Conservation (phyloP, 2,888 invertebrate species). For the Drosophila mimetica region DNA sequence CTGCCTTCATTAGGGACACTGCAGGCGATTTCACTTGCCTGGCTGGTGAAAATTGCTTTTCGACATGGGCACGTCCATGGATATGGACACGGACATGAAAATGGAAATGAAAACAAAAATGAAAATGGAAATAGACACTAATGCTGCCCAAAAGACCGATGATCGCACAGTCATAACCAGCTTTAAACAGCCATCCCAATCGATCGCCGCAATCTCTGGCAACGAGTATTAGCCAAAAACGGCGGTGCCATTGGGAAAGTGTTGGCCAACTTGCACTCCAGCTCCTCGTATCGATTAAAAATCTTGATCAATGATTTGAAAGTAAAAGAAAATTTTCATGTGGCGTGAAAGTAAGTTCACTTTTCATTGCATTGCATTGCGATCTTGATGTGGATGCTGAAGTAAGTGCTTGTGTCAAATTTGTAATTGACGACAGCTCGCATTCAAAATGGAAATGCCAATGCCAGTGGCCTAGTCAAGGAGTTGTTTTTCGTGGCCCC, state of each 20-base stretch:
- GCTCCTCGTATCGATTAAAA: slow-evolving; percentile 56
- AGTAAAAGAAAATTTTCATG: slow-evolving; percentile 54
- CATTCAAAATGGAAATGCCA: slow-evolving; percentile 29
- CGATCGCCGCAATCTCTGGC: slow-evolving; percentile 13
- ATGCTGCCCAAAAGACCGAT: slow-evolving; percentile 28
- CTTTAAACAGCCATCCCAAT: slow-evolving; percentile 17
- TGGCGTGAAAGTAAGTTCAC: slow-evolving; percentile 68
- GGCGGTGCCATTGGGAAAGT: slow-evolving; percentile 64
- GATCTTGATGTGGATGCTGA: slow-evolving; percentile 36
- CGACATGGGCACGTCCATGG: slow-evolving; percentile 30
- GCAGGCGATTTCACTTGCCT: slow-evolving; percentile 61
- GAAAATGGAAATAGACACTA: slow-evolving; percentile 13
- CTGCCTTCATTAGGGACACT: slow-evolving; percentile 59
- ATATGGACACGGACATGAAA: slow-evolving; percentile 8
- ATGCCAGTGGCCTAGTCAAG: slow-evolving; percentile 31
- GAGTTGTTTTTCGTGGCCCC: slow-evolving; percentile 23
- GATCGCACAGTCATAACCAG: slow-evolving; percentile 32
- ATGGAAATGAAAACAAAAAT: slow-evolving; percentile 11
- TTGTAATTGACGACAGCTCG: slow-evolving; percentile 60
- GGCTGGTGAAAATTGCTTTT: slow-evolving; percentile 47
- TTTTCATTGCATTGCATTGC: slow-evolving; percentile 57
- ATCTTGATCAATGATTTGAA: slow-evolving; percentile 77
- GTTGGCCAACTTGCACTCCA: slow-evolving; percentile 49
- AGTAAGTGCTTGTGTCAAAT: slow-evolving; percentile 71
- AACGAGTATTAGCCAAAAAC: slow-evolving; percentile 68